Evolutionary conservation across 2,113 vertebrate species (phyloP).

Genomic region (Tetrax tetrax): DNA sequence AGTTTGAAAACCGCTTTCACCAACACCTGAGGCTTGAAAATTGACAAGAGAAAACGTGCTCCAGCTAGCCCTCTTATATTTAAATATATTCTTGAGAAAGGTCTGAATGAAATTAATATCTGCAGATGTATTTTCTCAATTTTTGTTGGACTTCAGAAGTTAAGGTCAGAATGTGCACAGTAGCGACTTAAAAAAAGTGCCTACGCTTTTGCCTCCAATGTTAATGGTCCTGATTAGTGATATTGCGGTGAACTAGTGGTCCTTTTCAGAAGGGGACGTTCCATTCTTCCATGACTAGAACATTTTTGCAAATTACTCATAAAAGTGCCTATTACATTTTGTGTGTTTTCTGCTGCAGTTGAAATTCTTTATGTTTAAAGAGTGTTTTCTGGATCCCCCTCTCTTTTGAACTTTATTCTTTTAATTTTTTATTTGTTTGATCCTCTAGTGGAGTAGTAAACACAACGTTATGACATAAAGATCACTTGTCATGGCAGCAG

Average conservation of each 20-base stretch:
- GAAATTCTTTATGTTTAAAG: constrained; percentile 22
- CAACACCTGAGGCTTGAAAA: constrained; percentile 60
- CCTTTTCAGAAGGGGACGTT: not conserved
- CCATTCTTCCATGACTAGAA: not conserved
- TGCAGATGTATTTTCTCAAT: not conserved
- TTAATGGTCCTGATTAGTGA: not conserved
- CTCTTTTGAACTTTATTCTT: not conserved
- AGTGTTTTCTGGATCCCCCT: not conserved
- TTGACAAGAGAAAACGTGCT: not conserved
- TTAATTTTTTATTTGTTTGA: not conserved
- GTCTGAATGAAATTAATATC: constrained; percentile 5
- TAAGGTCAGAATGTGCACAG: not conserved
- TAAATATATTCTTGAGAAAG: constrained; percentile 5
- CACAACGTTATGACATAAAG: not conserved
- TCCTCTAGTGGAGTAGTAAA: constrained; percentile 11
- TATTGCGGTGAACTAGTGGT: constrained; percentile 6
- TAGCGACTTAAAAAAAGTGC: not conserved
- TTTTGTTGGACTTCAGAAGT: constrained; percentile 18
- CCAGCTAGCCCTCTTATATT: not conserved
- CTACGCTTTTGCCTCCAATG: not conserved
- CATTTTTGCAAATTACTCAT: constrained; percentile 6
- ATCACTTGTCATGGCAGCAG: not conserved
- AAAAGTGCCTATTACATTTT: not conserved
- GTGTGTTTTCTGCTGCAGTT: not conserved
- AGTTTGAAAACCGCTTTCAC: constrained; percentile 70